Evolutionary conservation across 1,140 invertebrate genomes (phyloP), one percentile per base, ranked within the genome.

Genomic region (Asbolus verrucosus): DNA sequence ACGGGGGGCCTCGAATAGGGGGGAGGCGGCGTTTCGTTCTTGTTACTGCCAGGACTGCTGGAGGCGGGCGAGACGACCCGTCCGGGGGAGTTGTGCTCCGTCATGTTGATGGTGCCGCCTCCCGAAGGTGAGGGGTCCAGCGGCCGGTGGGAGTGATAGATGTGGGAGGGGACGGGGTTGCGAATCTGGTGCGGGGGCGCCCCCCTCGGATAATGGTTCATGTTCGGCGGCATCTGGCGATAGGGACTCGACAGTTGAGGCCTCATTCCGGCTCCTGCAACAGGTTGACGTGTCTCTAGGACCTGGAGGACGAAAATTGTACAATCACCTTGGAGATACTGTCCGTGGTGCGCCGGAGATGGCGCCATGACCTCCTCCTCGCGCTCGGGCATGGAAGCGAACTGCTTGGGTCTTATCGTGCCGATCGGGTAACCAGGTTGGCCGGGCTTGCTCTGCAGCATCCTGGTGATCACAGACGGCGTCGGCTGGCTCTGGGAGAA

Each of bases 381-480:
- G 31, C 70, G 67, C 14, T 76, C 76, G 4, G 69, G 65, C 73
- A 78, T 76, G 6, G 75, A 73, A n/a, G 76, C 76, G 65, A 78
- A 78, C 36, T 75, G 75, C 61, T 76, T 78, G 0, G 76, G 73
- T 18, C 76, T 38, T 60, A 78, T 78, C 8, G 66, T 67, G 11
- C 76, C 76, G n/a, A 76, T 60, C 2, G 75, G 75, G 30, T 72
- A 75, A 36, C 16, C 41, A 30, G n/a, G 61, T 62, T 75, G 63
- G n/a, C 72, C 69, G 0, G 85, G 81, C 30, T 86, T 83, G 0
- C 84, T 81, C 50, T 88, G 86, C 30, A 87, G 80, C 85, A 90
- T 88, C 38, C 87, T 82, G 1, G 87, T 89, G 11, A 89, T 88
- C 0, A 89, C 87, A 14, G 87, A 88, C 18, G 87, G 85, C 46